Conservation (phyloP, 2,888 invertebrate species). For the Caradrina clavipalpis region DNA sequence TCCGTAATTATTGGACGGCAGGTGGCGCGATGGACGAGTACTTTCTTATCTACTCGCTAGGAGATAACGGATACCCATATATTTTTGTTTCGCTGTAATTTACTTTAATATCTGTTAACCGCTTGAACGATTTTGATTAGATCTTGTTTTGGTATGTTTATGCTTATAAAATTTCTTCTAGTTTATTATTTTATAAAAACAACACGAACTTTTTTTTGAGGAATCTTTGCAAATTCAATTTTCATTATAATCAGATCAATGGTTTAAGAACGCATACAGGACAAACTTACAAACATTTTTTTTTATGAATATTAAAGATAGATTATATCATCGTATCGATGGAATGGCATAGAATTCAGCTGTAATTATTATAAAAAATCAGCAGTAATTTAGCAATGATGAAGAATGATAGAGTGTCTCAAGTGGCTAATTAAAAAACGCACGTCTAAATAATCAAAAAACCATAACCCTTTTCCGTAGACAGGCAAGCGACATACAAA, state of each 20-base stretch:
- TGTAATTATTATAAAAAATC: too few species aligned
- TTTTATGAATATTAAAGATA: too few species aligned
- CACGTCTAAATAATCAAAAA: not conserved
- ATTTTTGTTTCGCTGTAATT: slow-evolving; percentile 65
- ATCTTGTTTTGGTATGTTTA: slow-evolving; percentile 43
- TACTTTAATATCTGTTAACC: slow-evolving; percentile 46
- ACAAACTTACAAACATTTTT: too few species aligned
- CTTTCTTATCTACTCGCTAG: slow-evolving; percentile 79
- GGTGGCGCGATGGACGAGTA: slow-evolving; percentile 83
- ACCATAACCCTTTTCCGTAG: too few species aligned
- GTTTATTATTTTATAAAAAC: too few species aligned
- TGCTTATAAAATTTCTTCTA: not conserved
- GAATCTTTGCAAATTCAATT: too few species aligned
- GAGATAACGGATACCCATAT: slow-evolving; percentile 76
- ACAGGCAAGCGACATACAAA: too few species aligned
- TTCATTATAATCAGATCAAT: too few species aligned
- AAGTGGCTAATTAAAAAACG: not conserved
- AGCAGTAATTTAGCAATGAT: not conserved
- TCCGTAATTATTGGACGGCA: slow-evolving; percentile 85
- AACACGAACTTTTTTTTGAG: too few species aligned
- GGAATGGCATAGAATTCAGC: not conserved
- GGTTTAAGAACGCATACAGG: too few species aligned
- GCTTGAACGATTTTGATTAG: slow-evolving; percentile 53
- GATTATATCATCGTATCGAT: too few species aligned
- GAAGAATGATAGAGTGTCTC: not conserved